phyloP scores from a whole-genome alignment of 1,140 invertebrate species.

The Psix sp. region DNA sequence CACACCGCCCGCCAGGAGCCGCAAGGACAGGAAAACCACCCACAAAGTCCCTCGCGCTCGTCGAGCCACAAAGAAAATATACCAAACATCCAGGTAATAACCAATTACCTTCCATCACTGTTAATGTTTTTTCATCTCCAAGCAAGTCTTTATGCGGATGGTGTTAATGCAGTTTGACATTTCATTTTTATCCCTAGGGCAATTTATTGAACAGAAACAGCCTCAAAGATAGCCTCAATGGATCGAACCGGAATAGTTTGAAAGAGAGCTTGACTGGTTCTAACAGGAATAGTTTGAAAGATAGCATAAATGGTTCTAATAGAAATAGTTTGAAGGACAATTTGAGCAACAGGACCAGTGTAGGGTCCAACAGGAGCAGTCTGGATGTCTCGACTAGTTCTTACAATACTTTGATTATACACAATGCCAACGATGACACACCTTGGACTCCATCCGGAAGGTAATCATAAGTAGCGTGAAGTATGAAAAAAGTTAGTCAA shows the following conservation, averaged over 20 bases:
- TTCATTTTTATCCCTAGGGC: slow-evolving; percentile 64
- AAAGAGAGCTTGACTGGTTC: slow-evolving; percentile 78
- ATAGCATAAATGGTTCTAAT: slow-evolving; percentile 82
- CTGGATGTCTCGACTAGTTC: slow-evolving; percentile 86
- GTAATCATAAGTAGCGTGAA: slow-evolving; percentile 62
- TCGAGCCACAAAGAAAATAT: slow-evolving; percentile 77
- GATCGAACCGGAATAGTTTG: slow-evolving; percentile 82
- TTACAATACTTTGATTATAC: slow-evolving; percentile 88
- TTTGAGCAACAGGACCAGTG: slow-evolving; percentile 73
- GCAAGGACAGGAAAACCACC: slow-evolving; percentile 91
- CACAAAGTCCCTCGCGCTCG: slow-evolving; percentile 76
- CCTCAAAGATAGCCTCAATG: slow-evolving; percentile 77
- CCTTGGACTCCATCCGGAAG: slow-evolving; percentile 80
- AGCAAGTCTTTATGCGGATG: no score
- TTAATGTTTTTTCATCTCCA: no score
- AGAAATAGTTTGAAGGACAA: slow-evolving; percentile 76
- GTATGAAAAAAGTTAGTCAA: slow-evolving; percentile 8
- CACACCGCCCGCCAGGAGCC: slow-evolving; percentile 92
- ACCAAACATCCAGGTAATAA: slow-evolving; percentile 76
- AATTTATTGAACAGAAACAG: slow-evolving; percentile 74
- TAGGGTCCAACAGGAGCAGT: slow-evolving; percentile 84
- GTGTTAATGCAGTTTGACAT: no score
- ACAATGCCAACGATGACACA: slow-evolving; percentile 83
- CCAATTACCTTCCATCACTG: no score
- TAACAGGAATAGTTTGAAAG: slow-evolving; percentile 84